phyloP scores from a whole-genome alignment of 2,888 invertebrate genomes.

The Priocnemis perturbator region DNA sequence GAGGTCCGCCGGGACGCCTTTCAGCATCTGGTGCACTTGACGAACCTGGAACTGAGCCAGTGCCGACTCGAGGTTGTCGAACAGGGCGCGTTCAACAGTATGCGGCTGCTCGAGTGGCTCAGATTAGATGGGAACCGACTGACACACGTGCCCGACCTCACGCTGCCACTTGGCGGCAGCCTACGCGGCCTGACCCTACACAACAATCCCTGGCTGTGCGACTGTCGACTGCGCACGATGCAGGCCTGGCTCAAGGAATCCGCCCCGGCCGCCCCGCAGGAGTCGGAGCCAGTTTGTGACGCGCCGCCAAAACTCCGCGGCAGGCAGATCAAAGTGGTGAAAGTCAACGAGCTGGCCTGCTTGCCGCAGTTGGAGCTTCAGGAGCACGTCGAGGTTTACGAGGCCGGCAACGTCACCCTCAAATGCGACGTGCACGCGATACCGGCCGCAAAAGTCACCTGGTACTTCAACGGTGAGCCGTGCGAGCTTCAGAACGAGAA shows the following conservation, averaged over 20 bases:
- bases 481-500: constrained; percentile 84
- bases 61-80: constrained; percentile 88
- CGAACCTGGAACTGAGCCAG: constrained; percentile 87
- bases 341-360: constrained; percentile 86
- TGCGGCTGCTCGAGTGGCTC: constrained; percentile 89
- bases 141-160: constrained; percentile 77
- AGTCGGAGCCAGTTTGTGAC: constrained; percentile 86
- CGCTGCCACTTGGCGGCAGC: constrained; percentile 81
- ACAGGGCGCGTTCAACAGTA: constrained; percentile 87
- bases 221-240: constrained; percentile 87
- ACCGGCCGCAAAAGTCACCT: constrained; percentile 88
- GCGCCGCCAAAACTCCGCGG: constrained; percentile 83
- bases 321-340: constrained; percentile 82
- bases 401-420: constrained; percentile 88
- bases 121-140: constrained; percentile 89
- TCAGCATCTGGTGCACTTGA: constrained; percentile 84
- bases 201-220: constrained; percentile 93
- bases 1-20: constrained; percentile 84
- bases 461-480: constrained; percentile 87
- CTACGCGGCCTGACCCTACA: constrained; percentile 88
- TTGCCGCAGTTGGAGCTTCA: constrained; percentile 87
- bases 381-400: constrained; percentile 85
- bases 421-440: constrained; percentile 88
- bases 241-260: constrained; percentile 85
- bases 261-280: constrained; percentile 84